These are phyloP conservation scores for Phthorimaea operculella DNA, from an alignment of 1,140 invertebrate genomes.

Conservation along the genomic window DNA sequence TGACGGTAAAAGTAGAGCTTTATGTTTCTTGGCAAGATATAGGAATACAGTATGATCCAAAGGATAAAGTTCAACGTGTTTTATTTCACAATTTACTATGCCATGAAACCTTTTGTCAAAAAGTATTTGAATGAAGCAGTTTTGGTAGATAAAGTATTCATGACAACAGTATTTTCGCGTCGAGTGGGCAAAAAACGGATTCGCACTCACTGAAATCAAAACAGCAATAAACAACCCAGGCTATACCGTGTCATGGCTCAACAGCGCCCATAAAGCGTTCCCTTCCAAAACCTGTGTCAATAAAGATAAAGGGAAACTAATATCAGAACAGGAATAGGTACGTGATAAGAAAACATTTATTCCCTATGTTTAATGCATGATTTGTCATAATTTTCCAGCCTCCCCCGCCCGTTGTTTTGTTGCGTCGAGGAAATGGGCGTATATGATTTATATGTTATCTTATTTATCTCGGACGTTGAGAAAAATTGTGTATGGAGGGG, in stretches of 20 bases:
- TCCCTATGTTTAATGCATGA: slow-evolving; percentile 68
- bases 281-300: slow-evolving; percentile 62
- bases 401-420: slow-evolving; percentile 60
- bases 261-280: slow-evolving; percentile 43
- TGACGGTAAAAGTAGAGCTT: neutral
- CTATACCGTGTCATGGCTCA: slow-evolving; percentile 22
- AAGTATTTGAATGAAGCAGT: too few relatives aligned
- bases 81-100: neutral
- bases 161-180: too few relatives aligned
- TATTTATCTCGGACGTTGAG: slow-evolving; percentile 55
- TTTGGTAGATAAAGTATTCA: too few relatives aligned
- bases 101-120: too few relatives aligned
- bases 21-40: too few relatives aligned
- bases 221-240: neutral
- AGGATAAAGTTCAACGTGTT: slow-evolving; percentile 23
- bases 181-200: too few relatives aligned
- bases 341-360: slow-evolving; percentile 69
- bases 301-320: slow-evolving; percentile 67
- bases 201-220: neutral
- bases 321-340: slow-evolving; percentile 65
- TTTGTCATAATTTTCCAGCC: slow-evolving; percentile 65
- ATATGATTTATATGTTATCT: slow-evolving; percentile 61
- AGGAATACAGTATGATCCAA: neutral
- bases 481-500: slow-evolving; percentile 43
- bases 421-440: slow-evolving; percentile 52